A percentile compares a stretch with the other conserved stretches of the same genome.
Conservation (phyloP, 2,113 vertebrate species). For the Ornithorhynchus anatinus region DNA sequence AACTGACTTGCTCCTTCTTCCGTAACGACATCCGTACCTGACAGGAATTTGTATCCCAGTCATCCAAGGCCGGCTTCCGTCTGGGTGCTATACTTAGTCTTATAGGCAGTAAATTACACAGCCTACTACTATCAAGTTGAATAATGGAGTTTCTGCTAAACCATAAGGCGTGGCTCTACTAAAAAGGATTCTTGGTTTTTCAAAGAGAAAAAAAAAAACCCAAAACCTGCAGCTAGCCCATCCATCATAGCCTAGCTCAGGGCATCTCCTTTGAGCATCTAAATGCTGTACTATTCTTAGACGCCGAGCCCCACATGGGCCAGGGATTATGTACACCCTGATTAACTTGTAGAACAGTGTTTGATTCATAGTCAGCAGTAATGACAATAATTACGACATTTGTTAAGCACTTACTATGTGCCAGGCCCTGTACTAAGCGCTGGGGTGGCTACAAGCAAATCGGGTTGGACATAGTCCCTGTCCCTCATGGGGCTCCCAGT, state of each 20-base stretch:
- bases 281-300: not conserved
- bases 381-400: too few species aligned
- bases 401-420: too few species aligned
- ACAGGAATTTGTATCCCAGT: conserved; percentile 29
- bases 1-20: too few species aligned
- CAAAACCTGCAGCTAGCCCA: conserved; percentile 28
- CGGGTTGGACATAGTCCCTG: too few species aligned
- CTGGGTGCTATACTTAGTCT: conserved; percentile 22
- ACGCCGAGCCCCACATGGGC: too few species aligned
- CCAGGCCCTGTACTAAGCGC: too few species aligned
- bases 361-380: too few species aligned
- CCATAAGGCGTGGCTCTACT: conserved; percentile 36
- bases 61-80: conserved; percentile 22
- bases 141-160: conserved; percentile 53
- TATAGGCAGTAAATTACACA: conserved; percentile 42
- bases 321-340: too few species aligned
- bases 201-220: conserved; percentile 46
- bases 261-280: conserved; percentile 1
- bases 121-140: conserved; percentile 34
- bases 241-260: not conserved
- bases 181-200: conserved; percentile 21
- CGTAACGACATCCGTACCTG: too few species aligned
- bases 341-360: too few species aligned
- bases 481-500: too few species aligned
- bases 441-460: too few species aligned